phyloP scores from a whole-genome alignment of 2,113 vertebrate genomes.

The Mastomys natalensis region DNA sequence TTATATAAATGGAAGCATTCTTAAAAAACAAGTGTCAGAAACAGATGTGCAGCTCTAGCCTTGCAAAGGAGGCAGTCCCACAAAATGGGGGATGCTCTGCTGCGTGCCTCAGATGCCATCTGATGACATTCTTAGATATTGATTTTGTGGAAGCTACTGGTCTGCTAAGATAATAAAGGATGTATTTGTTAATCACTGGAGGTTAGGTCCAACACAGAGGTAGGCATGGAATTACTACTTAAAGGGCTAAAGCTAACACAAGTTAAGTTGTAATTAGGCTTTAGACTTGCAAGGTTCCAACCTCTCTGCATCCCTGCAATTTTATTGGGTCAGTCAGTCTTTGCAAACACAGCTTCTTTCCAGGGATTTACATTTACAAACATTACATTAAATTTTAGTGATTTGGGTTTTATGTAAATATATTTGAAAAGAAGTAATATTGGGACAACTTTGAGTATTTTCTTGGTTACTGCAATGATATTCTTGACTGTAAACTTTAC shows the following conservation, averaged over 20 bases:
- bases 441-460: constrained; percentile 61
- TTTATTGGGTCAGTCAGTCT: not conserved
- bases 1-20: not conserved
- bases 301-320: not conserved
- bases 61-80: not conserved
- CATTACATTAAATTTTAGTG: constrained; percentile 17
- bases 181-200: not conserved
- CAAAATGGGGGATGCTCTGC: not conserved
- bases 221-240: not conserved
- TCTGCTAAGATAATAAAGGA: not conserved
- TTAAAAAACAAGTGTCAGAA: not conserved
- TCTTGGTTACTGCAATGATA: constrained; percentile 59
- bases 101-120: not conserved
- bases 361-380: not conserved
- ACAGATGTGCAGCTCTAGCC: not conserved
- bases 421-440: constrained; percentile 62
- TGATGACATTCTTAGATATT: not conserved
- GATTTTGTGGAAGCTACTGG: not conserved
- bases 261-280: not conserved
- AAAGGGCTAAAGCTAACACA: not conserved
- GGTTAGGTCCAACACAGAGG: not conserved
- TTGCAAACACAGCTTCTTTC: not conserved
- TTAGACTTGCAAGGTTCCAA: not conserved
- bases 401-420: constrained; percentile 69
- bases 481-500: not conserved